Evolutionary conservation across 2,797 vertebrate species (phyloP), one percentile per base, ranked within the genome.

Genomic region (Poecilia gillii): DNA sequence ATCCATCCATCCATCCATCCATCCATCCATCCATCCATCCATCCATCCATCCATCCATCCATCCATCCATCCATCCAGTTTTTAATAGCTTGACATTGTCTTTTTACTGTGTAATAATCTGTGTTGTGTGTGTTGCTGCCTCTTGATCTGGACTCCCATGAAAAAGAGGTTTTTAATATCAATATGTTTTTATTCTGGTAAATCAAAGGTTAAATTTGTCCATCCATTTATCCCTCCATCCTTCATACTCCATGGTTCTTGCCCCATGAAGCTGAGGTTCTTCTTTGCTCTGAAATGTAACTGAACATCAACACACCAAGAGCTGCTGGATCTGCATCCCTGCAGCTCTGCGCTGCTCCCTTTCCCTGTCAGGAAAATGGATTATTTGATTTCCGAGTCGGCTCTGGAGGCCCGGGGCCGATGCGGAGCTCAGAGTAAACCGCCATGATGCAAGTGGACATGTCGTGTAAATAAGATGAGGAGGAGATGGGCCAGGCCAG

Each of bases 361-460:
- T 88, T 82, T 88, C 76, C 78, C 87, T 84, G 86, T 86, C 85
- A 82, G 71, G 71, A 6, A 87, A 86, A 84, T 85, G 0, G 85
- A 84, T 89, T 79, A 85, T 81, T 81, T 71, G 68, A 71, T 71
- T 90, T 79, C 80, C 73, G 64, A 90, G 84, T 91, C 85, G 82
- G 84, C 78, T 53, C 77, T 84, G 81, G 77, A 59, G 79, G 81
- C 89, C 86, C 18, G 8, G 1, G 82, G 87, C 89, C 39, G 79
- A 76, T 77, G 11, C 13, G 47, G 62, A 81, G 88, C 82, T 90
- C 86, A 82, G 71, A 12, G 86, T 84, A 82, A 85, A 88, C 87
- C 83, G 78, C 64, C 51, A 46, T 93, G 90, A 94, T 93, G 79
- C n/a, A 83, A 91, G 2, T 86, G 68, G 93, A 93, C 90, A 75